Evolutionary conservation across 2,797 vertebrate species (phyloP).

Genomic region (Emydoidea blandingii): DNA sequence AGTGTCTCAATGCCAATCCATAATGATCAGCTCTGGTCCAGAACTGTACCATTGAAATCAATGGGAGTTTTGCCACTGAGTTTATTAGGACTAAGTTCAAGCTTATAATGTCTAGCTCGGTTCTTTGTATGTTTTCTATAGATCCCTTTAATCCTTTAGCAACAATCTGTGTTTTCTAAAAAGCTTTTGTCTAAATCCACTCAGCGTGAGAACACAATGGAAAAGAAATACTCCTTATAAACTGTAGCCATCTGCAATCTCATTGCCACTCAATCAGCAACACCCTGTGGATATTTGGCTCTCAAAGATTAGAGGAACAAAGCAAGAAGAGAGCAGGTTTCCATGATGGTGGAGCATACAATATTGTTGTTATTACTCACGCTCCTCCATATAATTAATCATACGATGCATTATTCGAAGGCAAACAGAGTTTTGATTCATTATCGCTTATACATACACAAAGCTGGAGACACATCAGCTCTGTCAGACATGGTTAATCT

Average conservation of each 20-base stretch:
- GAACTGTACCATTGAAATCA: neutral
- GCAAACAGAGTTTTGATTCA: conserved; percentile 74
- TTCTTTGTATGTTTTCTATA: neutral
- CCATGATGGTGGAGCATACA: conserved; percentile 69
- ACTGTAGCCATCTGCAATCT: conserved; percentile 36
- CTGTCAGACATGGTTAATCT: conserved; percentile 75
- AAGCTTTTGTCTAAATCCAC: conserved; percentile 63
- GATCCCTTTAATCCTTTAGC: conserved; percentile 59
- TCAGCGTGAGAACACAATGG: neutral
- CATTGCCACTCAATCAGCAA: conserved; percentile 55
- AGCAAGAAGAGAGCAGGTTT: conserved; percentile 68
- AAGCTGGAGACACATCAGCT: conserved; percentile 74
- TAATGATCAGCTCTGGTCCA: neutral
- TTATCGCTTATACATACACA: conserved; percentile 76
- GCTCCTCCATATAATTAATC: conserved; percentile 72
- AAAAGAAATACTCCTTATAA: conserved; percentile 62
- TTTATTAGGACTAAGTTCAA: conserved; percentile 2
- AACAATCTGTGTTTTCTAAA: conserved; percentile 31
- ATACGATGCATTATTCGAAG: conserved; percentile 71
- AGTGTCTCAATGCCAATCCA: neutral
- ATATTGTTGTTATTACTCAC: conserved; percentile 77
- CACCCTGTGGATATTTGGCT: conserved; percentile 71
- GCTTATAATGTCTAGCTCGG: neutral
- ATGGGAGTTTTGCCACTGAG: neutral
- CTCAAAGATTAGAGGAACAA: conserved; percentile 74